Base-by-base conservation (phyloP, 2,797 vertebrate genomes). In the Brachyrhaphis roseni region DNA sequence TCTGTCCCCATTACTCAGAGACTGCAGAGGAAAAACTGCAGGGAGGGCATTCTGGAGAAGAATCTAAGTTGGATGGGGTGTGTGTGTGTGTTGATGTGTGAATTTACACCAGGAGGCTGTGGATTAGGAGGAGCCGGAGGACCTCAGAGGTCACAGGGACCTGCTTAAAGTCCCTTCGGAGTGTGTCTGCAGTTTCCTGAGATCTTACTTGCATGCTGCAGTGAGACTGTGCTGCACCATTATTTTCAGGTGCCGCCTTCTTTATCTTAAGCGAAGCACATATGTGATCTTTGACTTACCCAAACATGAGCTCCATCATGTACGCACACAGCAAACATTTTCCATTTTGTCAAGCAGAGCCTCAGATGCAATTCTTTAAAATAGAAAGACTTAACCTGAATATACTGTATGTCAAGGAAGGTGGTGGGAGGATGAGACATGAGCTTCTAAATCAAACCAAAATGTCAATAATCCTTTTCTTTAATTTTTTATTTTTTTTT, bases 1-100 rank as follows among this genome's bases (percentile, higher is more conserved):
- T 95, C 94, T 95, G 94, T 92, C 91, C 87, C 87, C 87, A 92
- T 93, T 93, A 94, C 90, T 93, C 88, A 91, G 86, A 87, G 82
- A 77, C 89, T 84, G 84, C 88, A 84, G 83, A 66, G 81, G 81
- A 91, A 80, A 87, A 91, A 72, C 78, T 74, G 78, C 75, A 71
- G 83, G 80, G 78, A 74, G 78, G 78, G 75, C 51, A 23, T 49
- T 73, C 79, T 87, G 70, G 74, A 82, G 82, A 66, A 34, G 49
- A 71, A 71, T 76, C 53, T 57, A 74, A 82, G 77, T 74, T 84
- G 82, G 64, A 18, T 75, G 76, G 81, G 80, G 86, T 76, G 68
- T 26, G 51, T 46, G 72, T 53, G 43, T 74, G 66, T n/a, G 34
- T 49, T 34, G 45, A 59, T 51, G 46, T 64, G 78, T 16, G 41